Percentiles rank a stretch among this genome's conserved stretches.
Conservation (phyloP, 2,888 invertebrate species). For the Rhagonycha lutea region DNA sequence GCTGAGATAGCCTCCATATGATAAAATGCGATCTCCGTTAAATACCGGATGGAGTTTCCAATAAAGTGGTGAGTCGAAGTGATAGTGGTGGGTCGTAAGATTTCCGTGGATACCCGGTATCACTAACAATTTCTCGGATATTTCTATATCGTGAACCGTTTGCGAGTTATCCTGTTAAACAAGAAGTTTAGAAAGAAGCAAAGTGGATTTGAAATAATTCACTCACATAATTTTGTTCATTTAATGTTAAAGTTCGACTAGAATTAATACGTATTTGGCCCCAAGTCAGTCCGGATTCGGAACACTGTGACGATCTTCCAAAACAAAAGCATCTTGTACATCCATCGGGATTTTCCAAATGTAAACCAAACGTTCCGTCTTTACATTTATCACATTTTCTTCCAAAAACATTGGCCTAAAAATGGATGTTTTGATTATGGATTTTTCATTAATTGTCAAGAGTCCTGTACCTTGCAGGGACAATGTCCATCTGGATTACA, state of each 20-base stretch:
- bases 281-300: constrained; percentile 82
- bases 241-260: constrained; percentile 42
- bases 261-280: constrained; percentile 72
- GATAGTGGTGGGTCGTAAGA: constrained; percentile 58
- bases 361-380: constrained; percentile 84
- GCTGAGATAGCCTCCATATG: constrained; percentile 87
- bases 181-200: neutral
- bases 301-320: constrained; percentile 79
- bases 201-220: neutral
- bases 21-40: constrained; percentile 84
- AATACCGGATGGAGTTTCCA: constrained; percentile 82
- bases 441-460: neutral
- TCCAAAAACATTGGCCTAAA: constrained; percentile 80
- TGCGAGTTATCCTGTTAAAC: neutral
- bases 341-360: constrained; percentile 76
- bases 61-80: constrained; percentile 73
- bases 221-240: neutral
- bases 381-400: constrained; percentile 83
- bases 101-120: constrained; percentile 65
- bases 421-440: constrained; percentile 16
- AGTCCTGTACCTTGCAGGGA: constrained; percentile 77
- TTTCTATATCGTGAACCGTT: constrained; percentile 7
- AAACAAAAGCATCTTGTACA: constrained; percentile 98
- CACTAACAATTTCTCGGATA: constrained; percentile 41
- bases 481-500: constrained; percentile 83